Percentiles rank a stretch among this genome's conserved stretches.
Evolutionary conservation across 2,888 invertebrate species (phyloP).

Genomic region (Dicycla oo): DNA sequence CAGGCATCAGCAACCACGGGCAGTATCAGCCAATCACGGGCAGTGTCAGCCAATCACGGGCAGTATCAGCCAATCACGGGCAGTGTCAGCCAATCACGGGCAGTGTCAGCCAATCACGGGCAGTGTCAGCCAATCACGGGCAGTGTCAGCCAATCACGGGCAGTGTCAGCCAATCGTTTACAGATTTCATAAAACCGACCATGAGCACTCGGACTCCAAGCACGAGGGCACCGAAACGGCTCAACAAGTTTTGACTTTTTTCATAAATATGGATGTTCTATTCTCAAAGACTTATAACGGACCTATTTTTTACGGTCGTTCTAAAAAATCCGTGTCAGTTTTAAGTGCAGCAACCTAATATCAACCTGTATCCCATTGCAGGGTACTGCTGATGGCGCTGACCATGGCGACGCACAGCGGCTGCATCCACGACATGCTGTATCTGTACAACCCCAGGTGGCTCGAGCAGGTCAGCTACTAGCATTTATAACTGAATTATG

Average conservation of each 20-base stretch:
- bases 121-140: background rate
- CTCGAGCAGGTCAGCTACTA: slow-evolving; percentile 72
- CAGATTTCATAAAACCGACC: background rate
- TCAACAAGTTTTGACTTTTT: too few relatives aligned
- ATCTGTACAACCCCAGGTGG: slow-evolving; percentile 75
- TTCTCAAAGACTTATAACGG: background rate
- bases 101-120: too few relatives aligned
- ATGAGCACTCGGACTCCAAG: background rate
- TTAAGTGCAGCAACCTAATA: background rate
- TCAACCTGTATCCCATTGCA: slow-evolving; percentile 57
- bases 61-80: too few relatives aligned
- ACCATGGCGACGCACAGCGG: slow-evolving; percentile 76
- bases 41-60: background rate
- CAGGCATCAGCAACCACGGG: too few relatives aligned
- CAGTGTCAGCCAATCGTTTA: background rate
- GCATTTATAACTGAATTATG: background rate
- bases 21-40: background rate
- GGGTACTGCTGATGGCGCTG: slow-evolving; percentile 74
- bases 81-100: background rate
- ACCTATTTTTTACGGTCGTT: background rate
- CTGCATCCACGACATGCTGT: slow-evolving; percentile 75
- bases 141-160: background rate
- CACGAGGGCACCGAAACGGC: too few relatives aligned
- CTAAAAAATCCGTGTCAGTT: background rate
- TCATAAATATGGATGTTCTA: too few relatives aligned